These are phyloP conservation scores for Turritopsis dohrnii DNA, from an alignment of 30 jellyfish, hydroid and myxozoan genomes.

Conservation along the genomic window DNA sequence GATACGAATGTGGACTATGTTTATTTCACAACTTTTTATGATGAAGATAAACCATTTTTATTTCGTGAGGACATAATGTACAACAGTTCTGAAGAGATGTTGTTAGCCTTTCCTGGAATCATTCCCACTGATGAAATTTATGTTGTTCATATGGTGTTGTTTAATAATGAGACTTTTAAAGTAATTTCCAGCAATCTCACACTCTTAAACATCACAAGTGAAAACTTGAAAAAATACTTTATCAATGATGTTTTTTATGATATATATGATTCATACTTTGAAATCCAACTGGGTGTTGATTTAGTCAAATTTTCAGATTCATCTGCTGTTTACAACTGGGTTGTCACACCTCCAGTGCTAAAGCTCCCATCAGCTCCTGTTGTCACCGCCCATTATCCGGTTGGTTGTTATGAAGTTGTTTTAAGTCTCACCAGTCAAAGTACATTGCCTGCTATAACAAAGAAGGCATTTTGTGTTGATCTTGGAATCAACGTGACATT, in stretches of 20 bases:
- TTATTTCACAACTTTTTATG: neutral
- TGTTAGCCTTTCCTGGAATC: neutral
- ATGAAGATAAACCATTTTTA: neutral
- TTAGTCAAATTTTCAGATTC: neutral
- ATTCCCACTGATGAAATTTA: neutral
- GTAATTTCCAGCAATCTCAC: neutral
- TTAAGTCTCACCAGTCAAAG: neutral
- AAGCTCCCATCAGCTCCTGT: neutral
- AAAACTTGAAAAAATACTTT: neutral
- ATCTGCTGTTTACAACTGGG: slow-evolving; percentile 2
- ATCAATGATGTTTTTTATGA: neutral
- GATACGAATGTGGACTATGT: neutral
- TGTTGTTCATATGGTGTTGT: neutral
- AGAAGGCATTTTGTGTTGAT: neutral
- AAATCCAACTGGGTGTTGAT: neutral
- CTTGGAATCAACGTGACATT: neutral
- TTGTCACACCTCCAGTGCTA: neutral
- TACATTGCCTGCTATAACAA: neutral
- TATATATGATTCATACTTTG: neutral
- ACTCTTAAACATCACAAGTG: neutral
- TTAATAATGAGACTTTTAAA: neutral
- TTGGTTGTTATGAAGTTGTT: neutral
- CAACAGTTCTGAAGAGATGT: neutral
- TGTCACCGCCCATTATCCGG: neutral
- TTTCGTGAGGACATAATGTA: neutral